phyloP scores from a whole-genome alignment of 2,113 vertebrate genomes.

The Rafetus swinhoei region DNA sequence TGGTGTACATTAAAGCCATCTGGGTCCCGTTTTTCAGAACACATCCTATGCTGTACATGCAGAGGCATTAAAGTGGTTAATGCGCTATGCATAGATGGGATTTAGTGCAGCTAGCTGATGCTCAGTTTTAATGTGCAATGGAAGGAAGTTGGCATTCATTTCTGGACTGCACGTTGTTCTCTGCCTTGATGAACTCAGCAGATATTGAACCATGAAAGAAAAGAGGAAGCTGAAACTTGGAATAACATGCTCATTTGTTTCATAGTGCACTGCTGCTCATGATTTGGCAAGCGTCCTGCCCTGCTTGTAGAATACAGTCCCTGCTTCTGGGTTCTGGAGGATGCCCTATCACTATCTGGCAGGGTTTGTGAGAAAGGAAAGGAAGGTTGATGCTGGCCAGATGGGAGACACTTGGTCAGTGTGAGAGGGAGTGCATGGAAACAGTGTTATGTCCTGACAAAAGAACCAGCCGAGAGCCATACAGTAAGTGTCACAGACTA shows the following conservation, averaged over 20 bases:
- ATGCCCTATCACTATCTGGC: conserved; percentile 74
- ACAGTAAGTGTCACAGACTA: conserved; percentile 36
- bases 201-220: conserved; percentile 62
- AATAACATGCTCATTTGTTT: conserved; percentile 61
- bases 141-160: conserved; percentile 66
- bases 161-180: conserved; percentile 46
- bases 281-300: conserved; percentile 39
- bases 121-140: conserved; percentile 38
- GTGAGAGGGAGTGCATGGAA: conserved; percentile 77
- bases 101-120: conserved; percentile 47
- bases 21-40: background rate
- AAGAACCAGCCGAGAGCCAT: conserved; percentile 59
- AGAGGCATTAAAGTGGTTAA: conserved; percentile 16
- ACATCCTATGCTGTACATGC: background rate
- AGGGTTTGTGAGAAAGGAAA: conserved; percentile 84
- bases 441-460: conserved; percentile 72
- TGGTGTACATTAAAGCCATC: background rate
- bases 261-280: conserved; percentile 58
- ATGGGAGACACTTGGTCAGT: conserved; percentile 69
- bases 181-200: conserved; percentile 72
- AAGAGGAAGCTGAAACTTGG: conserved; percentile 56
- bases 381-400: conserved; percentile 80
- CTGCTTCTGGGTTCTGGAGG: conserved; percentile 63
- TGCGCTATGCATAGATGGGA: conserved; percentile 29
- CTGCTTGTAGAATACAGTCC: conserved; percentile 23